Base-by-base conservation (phyloP, 1,140 invertebrate species). In the Drosophila nasuta region DNA sequence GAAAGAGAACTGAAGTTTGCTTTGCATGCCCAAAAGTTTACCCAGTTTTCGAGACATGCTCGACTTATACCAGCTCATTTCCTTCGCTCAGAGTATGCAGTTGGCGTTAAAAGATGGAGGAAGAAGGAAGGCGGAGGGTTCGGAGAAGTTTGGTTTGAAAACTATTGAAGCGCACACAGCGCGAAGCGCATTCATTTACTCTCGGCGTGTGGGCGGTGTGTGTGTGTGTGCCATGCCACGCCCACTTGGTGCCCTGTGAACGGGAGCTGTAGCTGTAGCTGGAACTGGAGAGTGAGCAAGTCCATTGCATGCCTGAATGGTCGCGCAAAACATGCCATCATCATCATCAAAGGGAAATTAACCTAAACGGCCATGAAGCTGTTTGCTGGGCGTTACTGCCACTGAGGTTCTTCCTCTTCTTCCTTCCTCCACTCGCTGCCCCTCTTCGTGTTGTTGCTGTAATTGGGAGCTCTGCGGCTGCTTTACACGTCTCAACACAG, bases 271-370 rank as follows among this genome's bases (percentile, higher is more conserved):
- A 25, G 20, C 20, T 25, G 20, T 3, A 20, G 3, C 20, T 20
- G 20, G 20, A 25, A 25, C 3, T 25, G 3, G 20, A 25, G 20
- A 75, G 81, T 81, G 82, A 85, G 81, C 82, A 77, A 86, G 82
- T 86, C 73, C 83, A 67, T 89, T 75, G 85, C 83, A 88, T 83
- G 85, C 85, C 57, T 89, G 74, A 88, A 88, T 83, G 83, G 83
- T 60, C 80, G 85, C 85, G 80, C 77, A 80, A 88, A 87, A 88
- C 83, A 87, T 87, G 83, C 77, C 83, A 88, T 88, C 83, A 86
- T 85, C 82, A 87, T 87, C 75, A 81, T 81, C 78, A 81, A 88
- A 88, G 83, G 80, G 85, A 89, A 88, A 83, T 89, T 83, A 82
- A 88, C 83, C 83, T 83, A 88, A 88, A 77, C 85, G 85, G 80